phyloP scores from a whole-genome alignment of 2,113 vertebrate species.

The Lampris megalopsis region DNA sequence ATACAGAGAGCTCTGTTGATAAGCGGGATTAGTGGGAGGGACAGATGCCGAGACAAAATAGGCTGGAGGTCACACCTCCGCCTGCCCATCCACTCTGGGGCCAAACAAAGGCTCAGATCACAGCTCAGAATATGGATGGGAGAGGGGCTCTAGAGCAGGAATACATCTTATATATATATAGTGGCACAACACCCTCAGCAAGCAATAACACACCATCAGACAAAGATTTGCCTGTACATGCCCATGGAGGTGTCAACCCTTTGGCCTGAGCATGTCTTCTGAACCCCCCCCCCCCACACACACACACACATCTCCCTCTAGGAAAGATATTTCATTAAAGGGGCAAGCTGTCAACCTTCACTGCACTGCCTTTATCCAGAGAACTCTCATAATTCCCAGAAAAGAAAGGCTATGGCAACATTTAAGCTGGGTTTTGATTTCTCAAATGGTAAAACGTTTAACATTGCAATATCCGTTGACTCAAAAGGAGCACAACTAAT shows the following conservation, averaged over 20 bases:
- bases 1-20: slow-evolving; percentile 74
- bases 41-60: slow-evolving; percentile 80
- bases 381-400: slow-evolving; percentile 4
- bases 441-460: not conserved
- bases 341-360: slow-evolving; percentile 3
- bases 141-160: slow-evolving; percentile 17
- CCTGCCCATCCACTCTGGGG: slow-evolving; percentile 54
- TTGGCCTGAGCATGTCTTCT: slow-evolving; percentile 13
- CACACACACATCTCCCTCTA: slow-evolving; percentile 10
- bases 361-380: not conserved
- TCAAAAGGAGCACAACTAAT: not conserved
- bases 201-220: slow-evolving; percentile 27
- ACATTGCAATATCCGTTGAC: slow-evolving; percentile 18
- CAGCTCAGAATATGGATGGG: slow-evolving; percentile 6
- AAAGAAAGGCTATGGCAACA: not conserved
- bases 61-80: slow-evolving; percentile 78
- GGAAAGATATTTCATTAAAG: slow-evolving; percentile 37
- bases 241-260: not conserved
- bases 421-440: not conserved
- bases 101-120: slow-evolving; percentile 68
- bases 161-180: not conserved
- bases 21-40: slow-evolving; percentile 81
- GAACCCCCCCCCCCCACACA: not conserved
- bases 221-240: slow-evolving; percentile 35
- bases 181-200: slow-evolving; percentile 12